phyloP scores from a whole-genome alignment of 2,113 vertebrate genomes.

The Cyprinodon tularosa region DNA sequence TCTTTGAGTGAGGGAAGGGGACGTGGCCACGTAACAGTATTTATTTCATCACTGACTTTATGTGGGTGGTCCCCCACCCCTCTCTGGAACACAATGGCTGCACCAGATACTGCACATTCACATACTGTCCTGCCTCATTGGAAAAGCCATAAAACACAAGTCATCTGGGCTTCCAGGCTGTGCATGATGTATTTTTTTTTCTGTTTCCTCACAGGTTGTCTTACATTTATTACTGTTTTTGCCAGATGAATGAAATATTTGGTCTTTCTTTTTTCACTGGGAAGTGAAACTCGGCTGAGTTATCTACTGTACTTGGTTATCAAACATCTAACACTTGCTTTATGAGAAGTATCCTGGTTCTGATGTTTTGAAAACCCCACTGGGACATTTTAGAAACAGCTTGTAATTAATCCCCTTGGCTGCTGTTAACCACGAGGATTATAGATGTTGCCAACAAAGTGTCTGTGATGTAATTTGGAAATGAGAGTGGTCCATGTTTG shows the following conservation, averaged over 20 bases:
- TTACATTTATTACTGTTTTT: slow-evolving; percentile 41
- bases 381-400: slow-evolving; percentile 19
- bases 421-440: slow-evolving; percentile 24
- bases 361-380: slow-evolving; percentile 18
- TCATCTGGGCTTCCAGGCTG: slow-evolving; percentile 67
- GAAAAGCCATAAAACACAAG: slow-evolving; percentile 78
- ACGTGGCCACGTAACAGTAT: slow-evolving; percentile 71
- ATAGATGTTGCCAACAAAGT: slow-evolving; percentile 39
- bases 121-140: slow-evolving; percentile 79
- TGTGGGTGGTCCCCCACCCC: slow-evolving; percentile 77
- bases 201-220: slow-evolving; percentile 60
- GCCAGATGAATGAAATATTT: slow-evolving; percentile 32
- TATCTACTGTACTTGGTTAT: slow-evolving; percentile 3
- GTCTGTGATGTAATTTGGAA: slow-evolving; percentile 61
- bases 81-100: slow-evolving; percentile 72
- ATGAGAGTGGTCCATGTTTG: slow-evolving; percentile 25
- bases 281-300: neutral
- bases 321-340: slow-evolving; percentile 2
- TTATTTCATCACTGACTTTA: slow-evolving; percentile 77
- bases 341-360: slow-evolving; percentile 17
- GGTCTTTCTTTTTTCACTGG: slow-evolving; percentile 14
- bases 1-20: slow-evolving; percentile 57
- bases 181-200: slow-evolving; percentile 63
- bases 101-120: slow-evolving; percentile 75
- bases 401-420: slow-evolving; percentile 30